These are phyloP conservation scores for Drosophila hydei DNA, from an alignment of 1,140 invertebrate genomes.

Conservation along the genomic window DNA sequence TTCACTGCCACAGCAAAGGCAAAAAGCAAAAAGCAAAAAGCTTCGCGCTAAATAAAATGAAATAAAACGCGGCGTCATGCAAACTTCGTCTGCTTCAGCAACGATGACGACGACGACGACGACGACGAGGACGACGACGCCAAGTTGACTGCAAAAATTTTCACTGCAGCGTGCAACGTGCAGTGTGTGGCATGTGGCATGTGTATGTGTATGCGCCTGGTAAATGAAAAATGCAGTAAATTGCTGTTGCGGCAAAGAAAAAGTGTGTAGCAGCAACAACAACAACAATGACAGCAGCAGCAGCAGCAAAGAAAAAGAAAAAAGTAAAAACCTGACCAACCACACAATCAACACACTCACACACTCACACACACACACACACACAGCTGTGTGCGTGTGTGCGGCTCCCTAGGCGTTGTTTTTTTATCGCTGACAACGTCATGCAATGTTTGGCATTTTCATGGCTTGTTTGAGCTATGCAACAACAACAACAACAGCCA, in stretches of 20 bases:
- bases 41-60: constrained; percentile 50
- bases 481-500: constrained; percentile 30
- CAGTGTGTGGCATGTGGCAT: constrained; percentile 25
- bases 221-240: constrained; percentile 59
- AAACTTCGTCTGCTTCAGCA: constrained; percentile 74
- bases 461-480: constrained; percentile 44
- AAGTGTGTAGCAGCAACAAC: constrained; percentile 59
- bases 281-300: constrained; percentile 5
- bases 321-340: constrained; percentile 52
- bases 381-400: constrained; percentile 15
- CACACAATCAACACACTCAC: constrained; percentile 2
- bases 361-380: neutral
- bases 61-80: constrained; percentile 70
- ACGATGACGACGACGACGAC: constrained; percentile 41
- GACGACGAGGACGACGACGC: constrained; percentile 63
- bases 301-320: constrained; percentile 5
- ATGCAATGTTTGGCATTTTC: constrained; percentile 56
- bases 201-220: constrained; percentile 35
- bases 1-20: constrained; percentile 59
- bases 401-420: constrained; percentile 23
- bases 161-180: constrained; percentile 58
- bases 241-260: constrained; percentile 59
- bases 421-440: constrained; percentile 50
- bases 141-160: constrained; percentile 72
- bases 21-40: constrained; percentile 8